Evolutionary conservation across 1,140 invertebrate genomes (phyloP).

Genomic region (Drosophila sulfurigaster): DNA sequence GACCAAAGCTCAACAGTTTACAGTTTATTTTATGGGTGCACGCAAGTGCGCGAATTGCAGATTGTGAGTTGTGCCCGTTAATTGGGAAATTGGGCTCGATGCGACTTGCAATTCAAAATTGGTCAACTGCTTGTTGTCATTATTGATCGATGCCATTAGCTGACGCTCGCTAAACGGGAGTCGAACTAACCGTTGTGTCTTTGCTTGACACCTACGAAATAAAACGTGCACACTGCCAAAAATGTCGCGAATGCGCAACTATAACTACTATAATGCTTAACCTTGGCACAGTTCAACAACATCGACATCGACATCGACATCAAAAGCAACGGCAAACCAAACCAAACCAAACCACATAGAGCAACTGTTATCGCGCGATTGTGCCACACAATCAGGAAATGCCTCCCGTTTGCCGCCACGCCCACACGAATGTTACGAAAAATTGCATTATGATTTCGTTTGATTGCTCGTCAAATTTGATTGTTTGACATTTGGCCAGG

Average conservation of each 20-base stretch:
- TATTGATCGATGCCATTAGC: slow-evolving; percentile 63
- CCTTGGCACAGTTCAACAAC: slow-evolving; percentile 67
- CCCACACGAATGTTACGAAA: slow-evolving; percentile 3
- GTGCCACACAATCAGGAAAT: slow-evolving; percentile 40
- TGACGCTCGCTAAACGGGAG: slow-evolving; percentile 34
- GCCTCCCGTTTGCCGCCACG: background rate
- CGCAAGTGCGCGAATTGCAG: slow-evolving; percentile 18
- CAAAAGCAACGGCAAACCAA: background rate
- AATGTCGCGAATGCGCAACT: slow-evolving; percentile 50
- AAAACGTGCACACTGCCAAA: slow-evolving; percentile 65
- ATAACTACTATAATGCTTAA: slow-evolving; percentile 36
- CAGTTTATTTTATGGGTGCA: slow-evolving; percentile 21
- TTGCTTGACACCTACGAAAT: slow-evolving; percentile 66
- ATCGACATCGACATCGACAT: background rate
- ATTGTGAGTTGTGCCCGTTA: slow-evolving; percentile 14
- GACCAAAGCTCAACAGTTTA: slow-evolving; percentile 15
- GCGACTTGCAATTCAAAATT: slow-evolving; percentile 43
- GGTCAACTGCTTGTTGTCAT: slow-evolving; percentile 1
- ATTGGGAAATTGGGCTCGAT: slow-evolving; percentile 22
- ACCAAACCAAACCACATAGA: too few species aligned
- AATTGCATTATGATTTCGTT: slow-evolving; percentile 39
- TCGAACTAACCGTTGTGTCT: slow-evolving; percentile 12
- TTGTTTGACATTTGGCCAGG: slow-evolving; percentile 50
- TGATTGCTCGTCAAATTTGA: slow-evolving; percentile 38
- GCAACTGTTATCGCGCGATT: background rate